Evolutionary conservation across 2,797 vertebrate genomes (phyloP), one percentile per base, ranked within the genome.

Genomic region (Coreius guichenoti): DNA sequence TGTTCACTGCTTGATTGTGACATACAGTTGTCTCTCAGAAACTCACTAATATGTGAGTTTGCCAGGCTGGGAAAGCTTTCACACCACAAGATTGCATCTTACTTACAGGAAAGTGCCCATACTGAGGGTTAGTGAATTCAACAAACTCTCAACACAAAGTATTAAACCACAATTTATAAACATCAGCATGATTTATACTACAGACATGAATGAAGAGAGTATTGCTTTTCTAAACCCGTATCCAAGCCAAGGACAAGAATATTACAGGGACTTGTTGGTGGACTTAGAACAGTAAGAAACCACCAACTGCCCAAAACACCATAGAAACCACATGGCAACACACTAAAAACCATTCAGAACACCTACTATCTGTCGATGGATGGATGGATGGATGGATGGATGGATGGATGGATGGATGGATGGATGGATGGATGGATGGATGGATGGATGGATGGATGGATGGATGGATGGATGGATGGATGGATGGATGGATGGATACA

Each of bases 1-100:
- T 86, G 88, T 36, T 78, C 36, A 26, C 54, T 56, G 84, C 45
- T 49, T 36, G 85, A 77, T 49, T 33, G 21, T 17, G 79, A 39
- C n/a, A 77, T 7, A 17, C 69, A 4, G 49, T 29, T 69, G 61
- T 69, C 63, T 58, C 61, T 58, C 63, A 61, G 3, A 78, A 82
- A 58, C 72, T 21, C 61, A 72, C 49, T 36, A 21, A 76, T 67
- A 21, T 39, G 13, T 6, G 69, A 69, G 74, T 33, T 26, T 6
- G 75, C 14, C 31, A 2, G 12, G 2, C 36, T 17, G 75, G 36
- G 39, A 11, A 33, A 43, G 47, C 29, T 36, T 33, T 74, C 78
- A 54, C 45, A 74, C 7, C 63, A 3, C n/a, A 29, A 1, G 17
- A 43, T 54, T 36, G 31, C 58, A 21, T 16, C 49, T 39, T 14